These are phyloP conservation scores for Aquatica leii DNA, from an alignment of 2,888 invertebrate species.

Conservation along the genomic window DNA sequence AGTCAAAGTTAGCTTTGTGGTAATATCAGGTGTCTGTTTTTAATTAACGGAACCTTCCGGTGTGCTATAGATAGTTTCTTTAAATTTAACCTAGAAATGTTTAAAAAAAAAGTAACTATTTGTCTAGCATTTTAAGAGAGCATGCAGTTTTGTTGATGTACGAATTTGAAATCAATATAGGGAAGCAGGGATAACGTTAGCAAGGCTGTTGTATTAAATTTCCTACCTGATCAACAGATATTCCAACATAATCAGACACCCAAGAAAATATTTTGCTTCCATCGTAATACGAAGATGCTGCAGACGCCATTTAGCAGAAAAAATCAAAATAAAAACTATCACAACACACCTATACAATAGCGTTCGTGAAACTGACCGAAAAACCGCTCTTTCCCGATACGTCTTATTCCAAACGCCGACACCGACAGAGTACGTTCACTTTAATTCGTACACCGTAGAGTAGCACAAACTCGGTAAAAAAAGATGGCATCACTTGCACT, in stretches of 20 bases:
- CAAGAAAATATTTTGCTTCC: constrained; percentile 76
- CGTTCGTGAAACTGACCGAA: neutral
- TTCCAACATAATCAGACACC: constrained; percentile 72
- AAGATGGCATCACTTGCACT: neutral
- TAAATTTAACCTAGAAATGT: no score
- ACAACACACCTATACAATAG: neutral
- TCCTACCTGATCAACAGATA: constrained; percentile 83
- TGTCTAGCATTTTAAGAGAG: no score
- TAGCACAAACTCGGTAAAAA: neutral
- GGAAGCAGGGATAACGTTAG: constrained; percentile 12
- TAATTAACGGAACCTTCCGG: no score
- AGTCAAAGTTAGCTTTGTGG: no score
- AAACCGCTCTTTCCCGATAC: neutral
- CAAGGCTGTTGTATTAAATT: constrained; percentile 21
- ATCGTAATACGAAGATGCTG: constrained; percentile 63
- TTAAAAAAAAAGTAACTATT: no score
- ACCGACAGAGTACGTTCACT: constrained; percentile 1
- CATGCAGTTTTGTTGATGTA: neutral
- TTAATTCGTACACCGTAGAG: neutral
- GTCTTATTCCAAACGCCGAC: neutral
- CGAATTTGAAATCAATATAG: constrained; percentile 5
- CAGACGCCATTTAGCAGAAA: constrained; percentile 34
- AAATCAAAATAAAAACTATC: neutral
- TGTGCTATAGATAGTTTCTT: no score
- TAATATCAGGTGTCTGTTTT: no score